Evolutionary conservation across 35 echinoderm and acorn worm species (phyloP), one percentile per base, ranked within the genome.

Genomic region (Stichopus chloronotus): DNA sequence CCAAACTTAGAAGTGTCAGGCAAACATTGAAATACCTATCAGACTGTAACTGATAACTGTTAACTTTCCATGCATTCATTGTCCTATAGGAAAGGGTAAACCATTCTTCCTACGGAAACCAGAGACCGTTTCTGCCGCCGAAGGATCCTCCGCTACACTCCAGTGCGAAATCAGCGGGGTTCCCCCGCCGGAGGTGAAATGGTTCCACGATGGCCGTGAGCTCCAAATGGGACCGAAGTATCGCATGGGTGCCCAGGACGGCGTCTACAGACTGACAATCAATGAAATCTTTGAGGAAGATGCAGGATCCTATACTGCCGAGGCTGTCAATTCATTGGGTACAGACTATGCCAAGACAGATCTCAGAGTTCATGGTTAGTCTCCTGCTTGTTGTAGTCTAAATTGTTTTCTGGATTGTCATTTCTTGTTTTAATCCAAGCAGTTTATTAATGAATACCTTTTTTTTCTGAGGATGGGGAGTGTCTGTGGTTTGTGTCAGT

Each of bases 231-330:
- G 97, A 21, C 92, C 88, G 13, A 99, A 99, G 79, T 99, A 95
- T 85, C 83, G 96, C 56, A 74, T 99, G 72, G 79, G 92, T 22
- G 78, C 78, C 30, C 77, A 87, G 55, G 97, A 95, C 63, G 92
- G 96, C 78, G 79, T 95, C 84, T 94, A 96, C 59, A 95, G 88
- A 5, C 89, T 99, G 11, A 93, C 92, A 21, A 94, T 95, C 80
- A 95, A 94, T 82, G 95, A 99, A n/a, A 92, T 99, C 19, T 99
- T 88, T 77, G 90, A 94, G 59, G 95, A 96, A 58, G 97, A 99
- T 56, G 91, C 92, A 63, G 97, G 97, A 57, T 95, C 96, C 16
- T 95, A 95, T 76, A 92, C 92, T 6, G 97, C 96, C 56, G 96
- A 94, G 83, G 95, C 87, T 77, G 59, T 87, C 69, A 99, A 99